These are phyloP conservation scores for Heterotis niloticus DNA, from an alignment of 2,113 vertebrate genomes.

Conservation along the genomic window DNA sequence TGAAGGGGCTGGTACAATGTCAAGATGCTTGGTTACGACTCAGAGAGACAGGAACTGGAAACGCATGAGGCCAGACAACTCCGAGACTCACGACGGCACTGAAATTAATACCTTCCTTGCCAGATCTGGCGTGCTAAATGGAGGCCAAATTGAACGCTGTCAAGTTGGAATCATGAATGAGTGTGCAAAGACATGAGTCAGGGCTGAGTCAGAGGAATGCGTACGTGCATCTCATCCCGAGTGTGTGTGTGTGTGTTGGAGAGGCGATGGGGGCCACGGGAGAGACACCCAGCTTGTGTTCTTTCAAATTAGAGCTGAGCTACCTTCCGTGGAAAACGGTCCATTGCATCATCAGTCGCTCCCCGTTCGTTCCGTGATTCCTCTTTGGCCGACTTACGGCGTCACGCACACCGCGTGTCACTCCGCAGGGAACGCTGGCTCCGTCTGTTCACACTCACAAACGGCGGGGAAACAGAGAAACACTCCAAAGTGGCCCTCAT, in stretches of 20 bases:
- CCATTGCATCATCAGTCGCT: too few relatives aligned
- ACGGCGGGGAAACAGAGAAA: not conserved
- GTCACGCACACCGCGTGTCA: not conserved
- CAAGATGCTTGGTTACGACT: not conserved
- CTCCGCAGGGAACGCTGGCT: not conserved
- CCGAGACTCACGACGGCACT: too few relatives aligned
- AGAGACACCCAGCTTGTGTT: not conserved
- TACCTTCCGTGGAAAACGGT: not conserved
- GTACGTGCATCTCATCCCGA: not conserved
- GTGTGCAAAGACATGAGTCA: slow-evolving; percentile 14
- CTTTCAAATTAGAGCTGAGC: too few relatives aligned
- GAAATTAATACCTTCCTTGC: not conserved
- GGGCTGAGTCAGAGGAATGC: slow-evolving; percentile 7
- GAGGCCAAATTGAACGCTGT: not conserved
- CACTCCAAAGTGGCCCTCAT: too few relatives aligned
- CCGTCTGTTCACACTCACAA: not conserved
- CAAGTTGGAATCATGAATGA: not conserved
- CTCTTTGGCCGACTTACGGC: not conserved
- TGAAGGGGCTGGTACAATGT: not conserved
- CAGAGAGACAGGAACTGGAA: not conserved
- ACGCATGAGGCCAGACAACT: not conserved
- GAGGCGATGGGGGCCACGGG: not conserved
- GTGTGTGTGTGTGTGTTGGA: not conserved
- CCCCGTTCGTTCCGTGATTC: not conserved
- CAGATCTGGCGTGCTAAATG: not conserved